These are phyloP conservation scores for Plutomurus gul DNA, from an alignment of 1,140 invertebrate species.

Conservation along the genomic window DNA sequence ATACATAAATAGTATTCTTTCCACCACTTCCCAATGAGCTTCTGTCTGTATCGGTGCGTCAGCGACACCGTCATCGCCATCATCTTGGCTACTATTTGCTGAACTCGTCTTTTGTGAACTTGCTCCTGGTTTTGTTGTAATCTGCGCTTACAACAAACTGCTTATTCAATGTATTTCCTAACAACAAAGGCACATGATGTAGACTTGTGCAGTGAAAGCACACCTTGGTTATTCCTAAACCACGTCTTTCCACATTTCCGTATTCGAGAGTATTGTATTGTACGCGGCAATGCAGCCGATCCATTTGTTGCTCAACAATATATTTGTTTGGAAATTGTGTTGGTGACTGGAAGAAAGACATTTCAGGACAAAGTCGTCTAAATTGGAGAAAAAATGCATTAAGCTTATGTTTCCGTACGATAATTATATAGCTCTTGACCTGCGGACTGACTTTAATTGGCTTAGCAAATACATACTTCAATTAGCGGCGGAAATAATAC, in stretches of 20 bases:
- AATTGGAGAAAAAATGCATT: conserved; percentile 53
- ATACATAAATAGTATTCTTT: conserved; percentile 95
- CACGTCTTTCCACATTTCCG: conserved; percentile 83
- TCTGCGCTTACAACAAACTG: neutral
- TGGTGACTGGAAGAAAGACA: conserved; percentile 59
- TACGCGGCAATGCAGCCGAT: conserved; percentile 83
- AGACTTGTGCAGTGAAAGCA: conserved; percentile 32
- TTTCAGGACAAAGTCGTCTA: conserved; percentile 89
- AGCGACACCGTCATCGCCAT: conserved; percentile 59
- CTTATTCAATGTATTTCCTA: neutral
- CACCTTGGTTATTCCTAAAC: conserved; percentile 87
- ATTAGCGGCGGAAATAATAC: conserved; percentile 60
- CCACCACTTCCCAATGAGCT: conserved; percentile 95
- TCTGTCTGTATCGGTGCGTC: conserved; percentile 65
- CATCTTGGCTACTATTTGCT: neutral
- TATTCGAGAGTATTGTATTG: conserved; percentile 82
- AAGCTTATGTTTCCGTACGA: too few species aligned
- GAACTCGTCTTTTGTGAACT: neutral
- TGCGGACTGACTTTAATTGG: too few species aligned
- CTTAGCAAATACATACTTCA: too few species aligned
- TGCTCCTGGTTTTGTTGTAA: neutral
- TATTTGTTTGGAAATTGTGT: conserved; percentile 42
- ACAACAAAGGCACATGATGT: neutral
- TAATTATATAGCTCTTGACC: too few species aligned
- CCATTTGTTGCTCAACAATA: conserved; percentile 71